Evolutionary conservation across 2,113 vertebrate species (phyloP), one percentile per base, ranked within the genome.

Genomic region (Gallinago media): DNA sequence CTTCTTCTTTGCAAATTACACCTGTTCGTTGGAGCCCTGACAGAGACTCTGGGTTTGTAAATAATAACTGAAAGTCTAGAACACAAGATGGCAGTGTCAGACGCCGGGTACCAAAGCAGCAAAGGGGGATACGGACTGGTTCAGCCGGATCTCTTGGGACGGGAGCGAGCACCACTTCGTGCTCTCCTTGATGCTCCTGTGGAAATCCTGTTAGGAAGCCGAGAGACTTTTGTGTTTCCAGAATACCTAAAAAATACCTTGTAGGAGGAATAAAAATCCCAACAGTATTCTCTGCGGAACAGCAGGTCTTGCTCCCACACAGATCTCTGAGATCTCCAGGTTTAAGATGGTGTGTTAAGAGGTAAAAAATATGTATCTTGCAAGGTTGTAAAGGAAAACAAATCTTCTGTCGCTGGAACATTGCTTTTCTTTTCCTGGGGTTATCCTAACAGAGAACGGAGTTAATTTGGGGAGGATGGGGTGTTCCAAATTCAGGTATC

Each of bases 71-170:
- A 54, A 40, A 14, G 11, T 44, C 49, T 34, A 32, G 92, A 52
- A 93, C 92, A 91, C 90, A 71, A 93, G 96, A 88, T 94, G 92
- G 96, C 94, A 94, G 91, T 78, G 90, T 95, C 96, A 92, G 65
- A 65, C 88, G 9, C 72, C 47, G 6, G 6, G 63, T 15, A 31
- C 46, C 59, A 12, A 15, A 27, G 27, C 83, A n/a, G 38, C 55
- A 17, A 20, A 20, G 44, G 55, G 65, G 19, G 32, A 40, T 31
- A 3, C 7, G 19, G 52, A 1, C 29, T 70, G 34, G 14, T 67
- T 27, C 38, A 6, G 42, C 26, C 40, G n/a, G 2, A 17, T 32
- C 34, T 55, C 40, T 11, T 12, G 55, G 11, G 27, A n/a, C 38
- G 32, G 56, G 36, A 36, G 32, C 11, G 16, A 71, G 65, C 27